phyloP scores from a whole-genome alignment of 2,888 invertebrate genomes.

The Trachelus tabidus region DNA sequence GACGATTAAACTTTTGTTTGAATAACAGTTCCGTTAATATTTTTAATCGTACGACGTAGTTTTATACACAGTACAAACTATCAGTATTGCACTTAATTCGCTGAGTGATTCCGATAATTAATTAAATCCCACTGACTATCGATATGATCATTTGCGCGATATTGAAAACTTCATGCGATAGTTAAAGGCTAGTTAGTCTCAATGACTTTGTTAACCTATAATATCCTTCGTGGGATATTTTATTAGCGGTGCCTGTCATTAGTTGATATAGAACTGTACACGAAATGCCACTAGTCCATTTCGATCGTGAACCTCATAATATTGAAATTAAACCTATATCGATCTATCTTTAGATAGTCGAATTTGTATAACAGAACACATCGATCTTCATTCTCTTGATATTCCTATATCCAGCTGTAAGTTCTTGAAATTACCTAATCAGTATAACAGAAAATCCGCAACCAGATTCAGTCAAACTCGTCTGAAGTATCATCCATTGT shows the following conservation, averaged over 20 bases:
- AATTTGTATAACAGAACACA: not conserved
- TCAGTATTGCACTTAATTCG: not conserved
- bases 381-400: not conserved
- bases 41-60: not conserved
- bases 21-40: not conserved
- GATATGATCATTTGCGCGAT: not conserved
- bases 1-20: not conserved
- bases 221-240: not conserved
- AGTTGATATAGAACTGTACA: not conserved
- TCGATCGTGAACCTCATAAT: not conserved
- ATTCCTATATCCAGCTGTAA: not conserved
- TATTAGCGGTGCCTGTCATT: not conserved
- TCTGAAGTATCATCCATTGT: not conserved
- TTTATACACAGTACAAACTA: not conserved
- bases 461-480: not conserved
- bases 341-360: not conserved
- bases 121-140: not conserved
- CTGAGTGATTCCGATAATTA: not conserved
- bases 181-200: not conserved
- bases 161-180: not conserved
- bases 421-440: not conserved
- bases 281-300: not conserved
- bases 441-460: not conserved
- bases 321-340: not conserved
- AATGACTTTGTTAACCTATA: not conserved